phyloP scores from a whole-genome alignment of 2,113 vertebrate genomes.

The Gracilinanus agilis region DNA sequence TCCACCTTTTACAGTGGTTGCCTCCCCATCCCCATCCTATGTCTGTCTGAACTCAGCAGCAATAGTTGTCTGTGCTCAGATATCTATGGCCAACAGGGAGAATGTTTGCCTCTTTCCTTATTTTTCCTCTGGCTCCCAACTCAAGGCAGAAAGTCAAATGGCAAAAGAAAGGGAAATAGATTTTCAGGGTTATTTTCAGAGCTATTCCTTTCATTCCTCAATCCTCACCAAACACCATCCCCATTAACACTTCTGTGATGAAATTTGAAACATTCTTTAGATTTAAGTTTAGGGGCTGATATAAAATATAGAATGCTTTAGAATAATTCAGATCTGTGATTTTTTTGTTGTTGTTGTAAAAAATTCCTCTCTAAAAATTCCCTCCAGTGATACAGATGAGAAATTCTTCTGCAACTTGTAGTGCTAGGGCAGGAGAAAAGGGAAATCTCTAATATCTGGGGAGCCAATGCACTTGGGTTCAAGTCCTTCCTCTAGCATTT shows the following conservation, averaged over 20 bases:
- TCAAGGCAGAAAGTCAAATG: neutral
- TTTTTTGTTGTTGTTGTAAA: neutral
- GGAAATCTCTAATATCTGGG: neutral
- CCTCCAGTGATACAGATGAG: neutral
- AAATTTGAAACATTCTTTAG: neutral
- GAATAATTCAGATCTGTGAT: neutral
- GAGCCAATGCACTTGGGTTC: neutral
- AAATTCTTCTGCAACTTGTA: neutral
- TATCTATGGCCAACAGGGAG: neutral
- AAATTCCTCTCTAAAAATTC: too few species aligned
- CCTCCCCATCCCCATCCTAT: neutral
- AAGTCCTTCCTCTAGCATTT: neutral
- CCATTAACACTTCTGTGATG: neutral
- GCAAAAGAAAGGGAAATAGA: neutral
- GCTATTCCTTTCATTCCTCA: neutral
- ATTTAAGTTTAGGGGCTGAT: neutral
- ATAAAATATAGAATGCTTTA: neutral
- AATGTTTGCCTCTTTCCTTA: neutral
- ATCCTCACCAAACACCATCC: neutral
- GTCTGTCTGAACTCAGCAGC: neutral
- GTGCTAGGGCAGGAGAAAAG: neutral
- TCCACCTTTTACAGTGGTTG: neutral
- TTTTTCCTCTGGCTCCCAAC: neutral
- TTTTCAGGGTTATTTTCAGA: neutral
- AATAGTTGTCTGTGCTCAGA: neutral